Percentiles rank a stretch among this genome's conserved stretches.
Evolutionary conservation across 1,140 invertebrate species (phyloP).

Genomic region (Mizuhopecten yessoensis): DNA sequence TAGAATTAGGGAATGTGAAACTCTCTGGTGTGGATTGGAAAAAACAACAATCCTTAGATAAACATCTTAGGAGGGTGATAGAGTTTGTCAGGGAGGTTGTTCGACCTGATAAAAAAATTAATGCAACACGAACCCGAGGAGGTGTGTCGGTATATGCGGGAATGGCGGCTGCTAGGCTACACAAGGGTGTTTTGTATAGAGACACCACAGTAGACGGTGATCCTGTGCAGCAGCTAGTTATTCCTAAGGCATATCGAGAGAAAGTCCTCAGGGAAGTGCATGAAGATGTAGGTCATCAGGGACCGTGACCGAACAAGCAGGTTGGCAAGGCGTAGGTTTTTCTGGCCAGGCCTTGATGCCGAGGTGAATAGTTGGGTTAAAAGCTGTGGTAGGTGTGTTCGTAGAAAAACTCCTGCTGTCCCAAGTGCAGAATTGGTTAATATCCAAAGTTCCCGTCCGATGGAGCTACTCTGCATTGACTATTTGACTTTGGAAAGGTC

Average conservation of each 20-base stretch:
- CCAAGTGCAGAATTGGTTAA: neutral
- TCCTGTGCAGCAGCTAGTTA: neutral
- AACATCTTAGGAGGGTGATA: too few relatives aligned
- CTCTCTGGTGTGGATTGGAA: too few relatives aligned
- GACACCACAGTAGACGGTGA: constrained; percentile 29
- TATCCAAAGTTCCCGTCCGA: constrained; percentile 3
- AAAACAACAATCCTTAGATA: too few relatives aligned
- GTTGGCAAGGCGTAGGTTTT: constrained; percentile 42
- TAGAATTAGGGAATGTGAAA: too few relatives aligned
- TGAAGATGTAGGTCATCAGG: constrained; percentile 31
- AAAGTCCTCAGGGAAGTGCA: neutral
- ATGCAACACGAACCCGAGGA: too few relatives aligned
- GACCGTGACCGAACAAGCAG: constrained; percentile 16
- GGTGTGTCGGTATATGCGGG: too few relatives aligned
- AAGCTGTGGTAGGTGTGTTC: constrained; percentile 21
- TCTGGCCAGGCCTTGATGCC: neutral
- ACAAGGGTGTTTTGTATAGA: neutral
- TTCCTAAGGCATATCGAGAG: neutral
- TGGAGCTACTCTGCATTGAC: constrained; percentile 41
- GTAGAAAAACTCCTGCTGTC: neutral
- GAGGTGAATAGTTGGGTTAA: constrained; percentile 40
- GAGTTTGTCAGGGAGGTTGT: too few relatives aligned
- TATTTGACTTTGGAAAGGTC: constrained; percentile 36
- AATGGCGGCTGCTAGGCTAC: neutral
- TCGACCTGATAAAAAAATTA: too few relatives aligned